Evolutionary conservation across 2,797 vertebrate species (phyloP).

Genomic region (Hemitrygon akajei): DNA sequence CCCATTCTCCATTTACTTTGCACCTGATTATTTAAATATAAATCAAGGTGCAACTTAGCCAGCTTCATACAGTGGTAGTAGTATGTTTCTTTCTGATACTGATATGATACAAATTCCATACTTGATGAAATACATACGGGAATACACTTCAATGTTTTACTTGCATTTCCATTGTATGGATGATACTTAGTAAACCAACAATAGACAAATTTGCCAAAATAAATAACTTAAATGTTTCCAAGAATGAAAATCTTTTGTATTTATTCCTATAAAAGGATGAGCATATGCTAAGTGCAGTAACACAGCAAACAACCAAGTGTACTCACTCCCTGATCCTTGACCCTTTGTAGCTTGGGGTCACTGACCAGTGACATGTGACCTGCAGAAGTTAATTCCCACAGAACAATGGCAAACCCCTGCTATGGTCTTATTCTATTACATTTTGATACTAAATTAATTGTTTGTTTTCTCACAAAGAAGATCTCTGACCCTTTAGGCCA

Average conservation of each 20-base stretch:
- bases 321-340: constrained; percentile 43
- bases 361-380: constrained; percentile 63
- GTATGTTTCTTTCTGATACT: neutral
- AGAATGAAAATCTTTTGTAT: constrained; percentile 29
- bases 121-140: neutral
- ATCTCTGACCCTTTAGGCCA: constrained; percentile 37
- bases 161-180: neutral
- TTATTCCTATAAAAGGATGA: constrained; percentile 23
- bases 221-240: neutral
- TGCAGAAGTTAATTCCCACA: constrained; percentile 66
- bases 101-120: neutral
- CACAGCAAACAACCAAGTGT: constrained; percentile 27
- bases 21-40: neutral
- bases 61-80: neutral
- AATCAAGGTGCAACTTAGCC: neutral
- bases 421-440: constrained; percentile 62
- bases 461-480: constrained; percentile 53
- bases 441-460: constrained; percentile 68
- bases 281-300: neutral
- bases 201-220: neutral
- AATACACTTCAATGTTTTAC: neutral
- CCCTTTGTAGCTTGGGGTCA: constrained; percentile 65
- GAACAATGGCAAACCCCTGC: constrained; percentile 60
- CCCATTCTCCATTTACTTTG: neutral
- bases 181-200: constrained; percentile 25